Base-by-base conservation (phyloP, 2,797 vertebrate species). In the Sebastes hubbsi region DNA sequence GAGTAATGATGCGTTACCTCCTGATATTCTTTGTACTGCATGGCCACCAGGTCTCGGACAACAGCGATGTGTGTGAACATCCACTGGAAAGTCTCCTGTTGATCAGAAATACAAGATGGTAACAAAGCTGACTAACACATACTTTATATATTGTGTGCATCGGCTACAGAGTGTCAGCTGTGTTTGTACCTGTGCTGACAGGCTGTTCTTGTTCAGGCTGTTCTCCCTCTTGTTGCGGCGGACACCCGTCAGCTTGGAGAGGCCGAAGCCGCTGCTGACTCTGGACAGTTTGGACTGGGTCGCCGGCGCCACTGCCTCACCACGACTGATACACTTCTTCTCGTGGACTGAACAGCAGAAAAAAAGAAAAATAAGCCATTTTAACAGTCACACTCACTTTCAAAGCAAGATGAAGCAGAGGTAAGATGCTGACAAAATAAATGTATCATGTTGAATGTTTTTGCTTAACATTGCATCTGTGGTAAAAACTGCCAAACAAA, bases 21-120 rank as follows among this genome's bases (percentile, higher is more conserved):
- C 81, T 99, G 98, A 80, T 99, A 94, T 75, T 99, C 98, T 81
- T 99, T 99, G 89, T 99, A 99, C 84, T 99, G 99, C 95, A 99
- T 98, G 78, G 98, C 96, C 77, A 99, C 97, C 64, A 99, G 92
- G 94, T 99, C 99, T 49, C 98, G 96, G 25, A 99, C 98, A 36
- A 99, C 98, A 6, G 98, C 98, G 2, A 99, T 98, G 84, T 99
- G 99, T 5, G 99, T 99, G 66, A 99, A 99, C 97, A 99, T 99
- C 99, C 99, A 99, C 93, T 99, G 98, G 86, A 98, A 99, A 13
- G 98, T 98, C 90, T 99, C 99, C 99, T 99, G 94, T 62, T 1
- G 77, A n/a, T n/a, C 29, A 80, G 16, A 89, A 49, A 20, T 0
- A 71, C 4, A n/a, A n/a, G 18, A 7, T 0, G 8, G 11, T n/a